Conservation (phyloP, 2,888 invertebrate species). For the Liposcelis brunnea region DNA sequence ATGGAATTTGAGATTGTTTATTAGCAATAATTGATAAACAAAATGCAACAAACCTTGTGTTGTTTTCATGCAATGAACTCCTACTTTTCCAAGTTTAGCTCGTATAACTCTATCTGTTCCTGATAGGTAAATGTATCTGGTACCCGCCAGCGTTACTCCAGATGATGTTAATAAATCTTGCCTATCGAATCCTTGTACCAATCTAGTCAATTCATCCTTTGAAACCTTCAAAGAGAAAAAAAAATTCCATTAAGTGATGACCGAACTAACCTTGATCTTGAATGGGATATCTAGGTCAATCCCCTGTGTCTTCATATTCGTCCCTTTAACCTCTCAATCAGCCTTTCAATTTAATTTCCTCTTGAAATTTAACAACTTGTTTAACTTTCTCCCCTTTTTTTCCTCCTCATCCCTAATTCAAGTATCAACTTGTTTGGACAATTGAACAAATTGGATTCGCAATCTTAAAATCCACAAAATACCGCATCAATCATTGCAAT, state of each 20-base stretch:
- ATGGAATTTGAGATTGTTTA: too few relatives aligned
- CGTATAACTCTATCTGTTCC: slow-evolving; percentile 86
- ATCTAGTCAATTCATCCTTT: slow-evolving; percentile 80
- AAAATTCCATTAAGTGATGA: not conserved
- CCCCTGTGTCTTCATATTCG: not conserved
- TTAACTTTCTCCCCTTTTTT: too few relatives aligned
- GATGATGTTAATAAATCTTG: slow-evolving; percentile 77
- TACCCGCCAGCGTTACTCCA: slow-evolving; percentile 81
- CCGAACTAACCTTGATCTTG: too few relatives aligned
- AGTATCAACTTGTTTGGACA: too few relatives aligned
- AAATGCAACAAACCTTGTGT: slow-evolving; percentile 47
- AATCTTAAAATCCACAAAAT: too few relatives aligned
- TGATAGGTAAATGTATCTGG: slow-evolving; percentile 88
- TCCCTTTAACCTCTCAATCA: not conserved
- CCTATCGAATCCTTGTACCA: slow-evolving; percentile 80
- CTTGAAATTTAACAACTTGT: too few relatives aligned
- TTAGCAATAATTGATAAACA: too few relatives aligned
- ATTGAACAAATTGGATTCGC: too few relatives aligned
- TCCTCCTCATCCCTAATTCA: too few relatives aligned
- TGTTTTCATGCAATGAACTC: slow-evolving; percentile 93
- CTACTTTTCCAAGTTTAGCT: slow-evolving; percentile 84
- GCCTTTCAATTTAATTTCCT: too few relatives aligned
- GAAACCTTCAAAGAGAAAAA: slow-evolving; percentile 48
- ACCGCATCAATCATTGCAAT: too few relatives aligned
- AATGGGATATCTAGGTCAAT: not conserved